Conservation (phyloP, 2,888 invertebrate genomes). For the Eupithecia subfuscata region DNA sequence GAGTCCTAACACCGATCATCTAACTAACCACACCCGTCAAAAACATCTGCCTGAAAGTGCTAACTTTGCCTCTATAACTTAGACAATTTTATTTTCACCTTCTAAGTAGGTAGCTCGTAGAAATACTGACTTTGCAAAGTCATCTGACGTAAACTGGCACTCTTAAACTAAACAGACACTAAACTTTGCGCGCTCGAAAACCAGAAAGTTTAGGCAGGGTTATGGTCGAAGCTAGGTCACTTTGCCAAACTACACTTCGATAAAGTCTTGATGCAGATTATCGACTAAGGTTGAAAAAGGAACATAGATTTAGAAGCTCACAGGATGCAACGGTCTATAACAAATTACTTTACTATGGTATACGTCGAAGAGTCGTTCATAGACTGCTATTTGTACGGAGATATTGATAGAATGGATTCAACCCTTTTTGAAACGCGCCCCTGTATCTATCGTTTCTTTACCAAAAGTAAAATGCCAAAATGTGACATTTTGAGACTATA, state of each 20-base stretch:
- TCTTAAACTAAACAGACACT: constrained; percentile 72
- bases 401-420: no score
- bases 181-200: constrained; percentile 58
- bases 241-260: background rate
- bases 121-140: constrained; percentile 70
- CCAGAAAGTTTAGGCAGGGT: constrained; percentile 53
- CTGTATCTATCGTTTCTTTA: no score
- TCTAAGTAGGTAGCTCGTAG: constrained; percentile 45
- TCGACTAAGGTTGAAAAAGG: background rate
- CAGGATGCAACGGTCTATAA: background rate
- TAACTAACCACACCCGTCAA: constrained; percentile 21
- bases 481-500: no score
- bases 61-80: constrained; percentile 32
- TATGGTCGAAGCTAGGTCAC: constrained; percentile 24
- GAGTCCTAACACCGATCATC: constrained; percentile 19
- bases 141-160: constrained; percentile 68
- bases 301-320: background rate
- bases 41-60: constrained; percentile 42
- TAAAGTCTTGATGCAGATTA: background rate
- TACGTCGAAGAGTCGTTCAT: no score
- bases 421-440: no score
- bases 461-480: no score
- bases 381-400: no score
- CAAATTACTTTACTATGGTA: no score
- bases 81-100: constrained; percentile 54